Percentiles rank a stretch among this genome's conserved stretches.
phyloP scores from a whole-genome alignment of 1,140 invertebrate genomes.

The Apolygus lucorum region DNA sequence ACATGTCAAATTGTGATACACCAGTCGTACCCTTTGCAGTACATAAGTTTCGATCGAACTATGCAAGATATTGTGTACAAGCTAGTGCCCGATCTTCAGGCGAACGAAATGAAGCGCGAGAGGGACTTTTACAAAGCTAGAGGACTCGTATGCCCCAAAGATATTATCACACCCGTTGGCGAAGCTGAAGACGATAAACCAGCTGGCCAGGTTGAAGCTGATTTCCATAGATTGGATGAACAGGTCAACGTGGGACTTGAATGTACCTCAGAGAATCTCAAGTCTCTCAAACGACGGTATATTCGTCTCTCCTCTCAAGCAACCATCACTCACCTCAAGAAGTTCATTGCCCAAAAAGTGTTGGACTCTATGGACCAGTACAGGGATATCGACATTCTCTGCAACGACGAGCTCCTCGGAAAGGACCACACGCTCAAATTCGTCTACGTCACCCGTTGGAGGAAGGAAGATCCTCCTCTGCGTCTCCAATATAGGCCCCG shows the following conservation, averaged over 20 bases:
- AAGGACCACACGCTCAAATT: slow-evolving; percentile 99
- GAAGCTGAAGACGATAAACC: slow-evolving; percentile 55
- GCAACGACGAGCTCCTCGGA: slow-evolving; percentile 94
- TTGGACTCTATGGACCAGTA: slow-evolving; percentile 85
- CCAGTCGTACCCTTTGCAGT: slow-evolving; percentile 92
- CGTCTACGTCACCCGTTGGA: slow-evolving; percentile 94
- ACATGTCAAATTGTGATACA: slow-evolving; percentile 95
- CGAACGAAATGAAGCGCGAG: slow-evolving; percentile 74
- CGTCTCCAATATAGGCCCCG: slow-evolving; percentile 72
- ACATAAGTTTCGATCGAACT: slow-evolving; percentile 94
- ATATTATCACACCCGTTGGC: slow-evolving; percentile 59
- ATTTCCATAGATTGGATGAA: slow-evolving; percentile 91
- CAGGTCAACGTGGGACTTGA: slow-evolving; percentile 89
- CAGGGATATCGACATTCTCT: slow-evolving; percentile 96
- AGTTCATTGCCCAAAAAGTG: slow-evolving; percentile 94
- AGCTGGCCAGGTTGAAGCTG: slow-evolving; percentile 68
- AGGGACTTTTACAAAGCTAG: slow-evolving; percentile 75
- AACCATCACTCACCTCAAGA: slow-evolving; percentile 93
- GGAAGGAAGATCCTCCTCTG: slow-evolving; percentile 83
- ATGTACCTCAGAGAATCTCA: slow-evolving; percentile 72
- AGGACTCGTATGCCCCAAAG: slow-evolving; percentile 80
- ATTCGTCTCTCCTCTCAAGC: slow-evolving; percentile 91
- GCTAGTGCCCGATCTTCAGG: slow-evolving; percentile 83
- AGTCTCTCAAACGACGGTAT: slow-evolving; percentile 77
- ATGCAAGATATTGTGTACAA: slow-evolving; percentile 99